Evolutionary conservation across 2,797 vertebrate genomes (phyloP).

Genomic region (Phoeniculus purpureus): DNA sequence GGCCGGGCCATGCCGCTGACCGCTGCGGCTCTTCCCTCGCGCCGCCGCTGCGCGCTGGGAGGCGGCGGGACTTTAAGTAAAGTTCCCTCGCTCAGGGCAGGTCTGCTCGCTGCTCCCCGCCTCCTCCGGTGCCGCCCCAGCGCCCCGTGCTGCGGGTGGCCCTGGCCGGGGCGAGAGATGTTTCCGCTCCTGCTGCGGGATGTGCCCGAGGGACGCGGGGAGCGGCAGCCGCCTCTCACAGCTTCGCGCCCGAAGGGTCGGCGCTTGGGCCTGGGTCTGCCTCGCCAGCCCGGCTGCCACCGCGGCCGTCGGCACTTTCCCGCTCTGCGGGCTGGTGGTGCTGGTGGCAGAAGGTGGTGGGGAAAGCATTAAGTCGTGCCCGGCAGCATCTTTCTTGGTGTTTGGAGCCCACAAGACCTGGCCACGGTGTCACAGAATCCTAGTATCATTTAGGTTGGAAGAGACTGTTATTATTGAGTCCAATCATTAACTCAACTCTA

Average conservation of each 20-base stretch:
- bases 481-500: too few relatives aligned
- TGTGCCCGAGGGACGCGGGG: background rate
- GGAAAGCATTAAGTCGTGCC: background rate
- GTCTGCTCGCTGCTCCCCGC: slow-evolving; percentile 44
- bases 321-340: too few relatives aligned
- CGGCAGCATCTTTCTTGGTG: fast-evolving
- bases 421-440: too few relatives aligned
- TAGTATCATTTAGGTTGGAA: too few relatives aligned
- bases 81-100: slow-evolving; percentile 30
- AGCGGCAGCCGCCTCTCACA: background rate
- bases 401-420: background rate
- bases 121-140: slow-evolving; percentile 8
- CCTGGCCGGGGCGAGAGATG: background rate
- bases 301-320: background rate
- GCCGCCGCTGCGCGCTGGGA: background rate
- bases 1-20: background rate
- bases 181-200: fast-evolving
- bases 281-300: too few relatives aligned
- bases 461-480: too few relatives aligned
- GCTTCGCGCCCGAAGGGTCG: background rate
- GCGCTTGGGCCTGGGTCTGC: background rate
- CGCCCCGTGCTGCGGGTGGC: background rate
- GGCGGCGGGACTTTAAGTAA: slow-evolving; percentile 34
- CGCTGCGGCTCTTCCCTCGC: background rate
- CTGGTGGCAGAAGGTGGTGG: background rate